A percentile compares a stretch with the other conserved stretches of the same genome.
These are phyloP conservation scores for Zonotrichia leucophrys DNA, from an alignment of 2,113 vertebrate species.

Conservation along the genomic window DNA sequence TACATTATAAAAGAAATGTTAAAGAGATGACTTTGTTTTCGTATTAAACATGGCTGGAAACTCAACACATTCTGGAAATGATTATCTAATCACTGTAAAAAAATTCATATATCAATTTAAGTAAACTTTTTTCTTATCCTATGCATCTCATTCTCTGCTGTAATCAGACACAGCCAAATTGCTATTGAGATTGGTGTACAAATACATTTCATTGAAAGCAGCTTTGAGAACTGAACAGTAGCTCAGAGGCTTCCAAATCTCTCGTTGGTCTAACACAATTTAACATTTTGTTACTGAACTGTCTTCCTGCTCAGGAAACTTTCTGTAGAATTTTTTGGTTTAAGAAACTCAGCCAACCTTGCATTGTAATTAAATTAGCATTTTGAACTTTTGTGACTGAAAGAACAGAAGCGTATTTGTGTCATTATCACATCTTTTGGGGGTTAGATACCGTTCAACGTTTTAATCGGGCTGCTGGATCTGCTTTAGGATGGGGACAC, in stretches of 20 bases:
- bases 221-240: constrained; percentile 53
- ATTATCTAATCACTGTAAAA: constrained; percentile 55
- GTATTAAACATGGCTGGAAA: constrained; percentile 14
- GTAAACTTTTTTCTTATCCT: constrained; percentile 37
- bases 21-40: background rate
- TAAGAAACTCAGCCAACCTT: constrained; percentile 38
- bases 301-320: constrained; percentile 57
- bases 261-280: constrained; percentile 27
- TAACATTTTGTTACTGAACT: constrained; percentile 22
- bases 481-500: background rate
- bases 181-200: constrained; percentile 47
- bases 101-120: constrained; percentile 18
- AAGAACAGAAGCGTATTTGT: constrained; percentile 44
- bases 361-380: constrained; percentile 50
- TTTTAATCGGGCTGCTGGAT: background rate
- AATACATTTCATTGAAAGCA: constrained; percentile 56
- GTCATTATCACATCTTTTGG: constrained; percentile 9
- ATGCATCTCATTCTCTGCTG: constrained; percentile 31
- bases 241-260: constrained; percentile 19
- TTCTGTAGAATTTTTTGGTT: constrained; percentile 16
- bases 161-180: constrained; percentile 49
- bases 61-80: constrained; percentile 39
- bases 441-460: background rate
- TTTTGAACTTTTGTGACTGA: constrained; percentile 18
- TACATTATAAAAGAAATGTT: background rate